phyloP scores from a whole-genome alignment of 2,113 vertebrate genomes.

The Sorex araneus region DNA sequence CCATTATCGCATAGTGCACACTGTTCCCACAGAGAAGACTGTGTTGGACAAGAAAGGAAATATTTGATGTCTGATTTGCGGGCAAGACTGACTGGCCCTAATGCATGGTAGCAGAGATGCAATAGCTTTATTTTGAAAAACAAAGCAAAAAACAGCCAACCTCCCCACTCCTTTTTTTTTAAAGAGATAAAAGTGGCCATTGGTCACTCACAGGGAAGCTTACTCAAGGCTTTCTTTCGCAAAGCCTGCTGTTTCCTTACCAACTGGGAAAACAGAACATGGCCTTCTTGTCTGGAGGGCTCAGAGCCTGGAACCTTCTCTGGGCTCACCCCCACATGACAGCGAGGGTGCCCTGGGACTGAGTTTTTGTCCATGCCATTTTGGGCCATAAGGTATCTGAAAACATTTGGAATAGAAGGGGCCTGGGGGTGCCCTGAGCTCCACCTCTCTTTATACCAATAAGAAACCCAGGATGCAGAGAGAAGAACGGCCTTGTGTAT shows the following conservation, averaged over 20 bases:
- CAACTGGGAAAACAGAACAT: not conserved
- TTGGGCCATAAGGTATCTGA: constrained; percentile 1
- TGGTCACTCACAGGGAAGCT: constrained; percentile 60
- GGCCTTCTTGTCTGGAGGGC: not conserved
- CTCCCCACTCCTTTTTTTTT: not conserved
- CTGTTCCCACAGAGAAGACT: constrained; percentile 63
- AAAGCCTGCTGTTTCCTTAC: constrained; percentile 48
- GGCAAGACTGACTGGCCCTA: constrained; percentile 27
- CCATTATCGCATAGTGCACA: constrained; percentile 2
- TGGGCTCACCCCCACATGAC: too few relatives aligned
- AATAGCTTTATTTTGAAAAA: constrained; percentile 59
- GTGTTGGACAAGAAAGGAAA: constrained; percentile 65
- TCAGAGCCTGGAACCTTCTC: not conserved
- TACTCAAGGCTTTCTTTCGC: constrained; percentile 49
- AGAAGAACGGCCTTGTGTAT: not conserved
- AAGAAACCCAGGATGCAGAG: not conserved
- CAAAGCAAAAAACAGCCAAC: too few relatives aligned
- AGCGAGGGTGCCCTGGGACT: too few relatives aligned
- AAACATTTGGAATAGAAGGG: not conserved
- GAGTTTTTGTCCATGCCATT: not conserved
- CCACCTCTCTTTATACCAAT: not conserved
- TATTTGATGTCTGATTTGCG: constrained; percentile 53
- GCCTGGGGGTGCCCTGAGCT: not conserved
- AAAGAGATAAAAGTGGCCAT: constrained; percentile 44
- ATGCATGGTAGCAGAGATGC: not conserved